Evolutionary conservation across 2,113 vertebrate genomes (phyloP), one percentile per base, ranked within the genome.

Genomic region (Sciurus niger): DNA sequence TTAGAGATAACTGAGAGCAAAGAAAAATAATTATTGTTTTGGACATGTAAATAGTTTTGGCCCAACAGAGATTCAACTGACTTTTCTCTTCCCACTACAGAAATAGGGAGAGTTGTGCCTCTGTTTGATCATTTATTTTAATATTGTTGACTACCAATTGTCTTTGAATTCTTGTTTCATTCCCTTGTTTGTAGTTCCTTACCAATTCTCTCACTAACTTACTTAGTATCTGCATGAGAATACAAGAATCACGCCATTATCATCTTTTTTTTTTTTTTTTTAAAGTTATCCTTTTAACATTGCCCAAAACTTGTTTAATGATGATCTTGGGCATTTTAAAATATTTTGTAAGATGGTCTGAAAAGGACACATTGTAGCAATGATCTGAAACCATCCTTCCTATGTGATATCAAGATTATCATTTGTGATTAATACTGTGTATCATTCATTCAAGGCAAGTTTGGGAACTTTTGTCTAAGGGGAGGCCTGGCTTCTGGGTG

Each of bases 1-100:
- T 58, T 95, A 37, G 67, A 51, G 34, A 34, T 95, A 79, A 67
- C 18, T 88, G 63, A 68, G 73, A 95, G 28, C 24, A 93, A 84
- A 13, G 28, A 70, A 51, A 37, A 76, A 80, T 32, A 46, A 77
- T 78, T 86, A 53, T 76, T 92, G 60, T n/a, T 89, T 84, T 40
- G 17, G 25, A 34, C 37, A 82, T 86, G 8, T 8, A 63, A 85
- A 60, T 85, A 68, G 65, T 84, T 73, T 80, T 24, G 79, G 48
- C 30, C 32, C 20, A 60, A 30, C 24, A 79, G 78, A 84, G n/a
- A 77, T 76, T 77, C 51, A 37, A 32, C 53, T 84, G 37, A 37
- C 37, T 37, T 37, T 77, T 67, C 40, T 80, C 46, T 51, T 32
- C 32, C 32, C 43, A 70, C 43, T 53, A 14, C 73, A 11, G 22